Evolutionary conservation across 2,113 vertebrate species (phyloP).

Genomic region (Toxotes jaculatrix): DNA sequence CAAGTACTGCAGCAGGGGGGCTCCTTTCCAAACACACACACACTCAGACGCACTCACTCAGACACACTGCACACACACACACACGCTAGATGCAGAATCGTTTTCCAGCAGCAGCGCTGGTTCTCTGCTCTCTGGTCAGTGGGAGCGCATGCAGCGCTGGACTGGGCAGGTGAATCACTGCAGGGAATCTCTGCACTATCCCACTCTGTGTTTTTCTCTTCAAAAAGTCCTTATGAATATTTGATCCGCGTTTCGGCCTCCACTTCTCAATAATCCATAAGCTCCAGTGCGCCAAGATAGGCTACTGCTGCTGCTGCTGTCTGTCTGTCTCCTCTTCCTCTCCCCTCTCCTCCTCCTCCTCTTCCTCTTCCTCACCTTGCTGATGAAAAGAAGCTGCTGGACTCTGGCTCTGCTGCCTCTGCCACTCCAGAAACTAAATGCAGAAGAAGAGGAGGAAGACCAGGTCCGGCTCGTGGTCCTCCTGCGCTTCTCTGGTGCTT

Average conservation of each 20-base stretch:
- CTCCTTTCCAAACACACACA: slow-evolving; percentile 90
- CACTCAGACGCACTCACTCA: slow-evolving; percentile 39
- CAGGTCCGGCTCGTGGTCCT: slow-evolving; percentile 21
- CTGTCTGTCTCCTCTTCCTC: slow-evolving; percentile 15
- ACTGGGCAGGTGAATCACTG: slow-evolving; percentile 69
- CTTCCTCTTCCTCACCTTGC: slow-evolving; percentile 65
- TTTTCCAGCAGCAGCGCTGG: slow-evolving; percentile 76
- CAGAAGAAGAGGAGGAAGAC: background rate
- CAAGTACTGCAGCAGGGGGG: slow-evolving; percentile 90
- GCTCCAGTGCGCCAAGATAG: slow-evolving; percentile 83
- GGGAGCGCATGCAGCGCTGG: slow-evolving; percentile 34
- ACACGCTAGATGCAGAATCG: slow-evolving; percentile 69
- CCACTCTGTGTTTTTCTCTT: slow-evolving; percentile 34
- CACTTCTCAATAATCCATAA: slow-evolving; percentile 82
- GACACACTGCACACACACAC: slow-evolving; percentile 15
- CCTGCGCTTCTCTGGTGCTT: slow-evolving; percentile 35
- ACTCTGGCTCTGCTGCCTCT: slow-evolving; percentile 72
- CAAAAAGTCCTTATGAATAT: slow-evolving; percentile 74
- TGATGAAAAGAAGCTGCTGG: slow-evolving; percentile 32
- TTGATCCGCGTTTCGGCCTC: slow-evolving; percentile 66
- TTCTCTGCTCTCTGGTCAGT: slow-evolving; percentile 33
- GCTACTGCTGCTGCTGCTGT: slow-evolving; percentile 49
- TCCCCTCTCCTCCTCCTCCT: background rate
- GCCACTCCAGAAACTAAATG: slow-evolving; percentile 77
- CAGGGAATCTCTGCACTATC: slow-evolving; percentile 54